Percentiles rank a stretch among this genome's conserved stretches.
Conservation (phyloP, 2,797 vertebrate genomes). For the Melanotaenia trifasciata region DNA sequence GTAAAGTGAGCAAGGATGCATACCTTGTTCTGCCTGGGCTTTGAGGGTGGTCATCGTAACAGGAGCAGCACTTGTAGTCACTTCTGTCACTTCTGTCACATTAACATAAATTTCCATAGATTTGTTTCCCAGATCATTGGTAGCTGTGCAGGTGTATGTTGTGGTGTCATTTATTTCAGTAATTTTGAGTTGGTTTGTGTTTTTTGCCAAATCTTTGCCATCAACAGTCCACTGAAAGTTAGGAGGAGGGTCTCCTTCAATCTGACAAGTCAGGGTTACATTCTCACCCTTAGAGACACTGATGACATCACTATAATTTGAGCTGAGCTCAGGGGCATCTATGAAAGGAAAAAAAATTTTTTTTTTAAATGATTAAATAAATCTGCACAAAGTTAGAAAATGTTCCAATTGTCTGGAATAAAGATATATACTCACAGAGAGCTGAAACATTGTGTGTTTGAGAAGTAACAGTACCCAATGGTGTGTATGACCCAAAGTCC, state of each 20-base stretch:
- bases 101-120: slow-evolving; percentile 9
- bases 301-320: accelerated
- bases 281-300: accelerated
- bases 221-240: slow-evolving; percentile 22
- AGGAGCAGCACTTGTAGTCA: neutral
- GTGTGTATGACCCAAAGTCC: slow-evolving; percentile 32
- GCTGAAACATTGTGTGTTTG: neutral
- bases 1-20: neutral
- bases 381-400: neutral
- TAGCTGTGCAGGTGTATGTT: slow-evolving; percentile 43
- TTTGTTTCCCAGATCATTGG: slow-evolving; percentile 16
- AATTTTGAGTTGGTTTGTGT: slow-evolving; percentile 2
- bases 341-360: neutral
- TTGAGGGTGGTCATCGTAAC: neutral
- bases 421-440: slow-evolving; percentile 55
- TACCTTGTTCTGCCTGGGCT: slow-evolving; percentile 3
- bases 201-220: neutral
- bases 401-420: neutral
- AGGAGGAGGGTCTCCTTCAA: slow-evolving; percentile 44
- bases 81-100: neutral
- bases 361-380: neutral
- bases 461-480: neutral
- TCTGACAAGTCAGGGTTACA: slow-evolving; percentile 43
- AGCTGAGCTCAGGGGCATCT: slow-evolving; percentile 53
- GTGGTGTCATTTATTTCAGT: neutral